Evolutionary conservation across 1,140 invertebrate genomes (phyloP).

Genomic region (Hycleus cichorii): DNA sequence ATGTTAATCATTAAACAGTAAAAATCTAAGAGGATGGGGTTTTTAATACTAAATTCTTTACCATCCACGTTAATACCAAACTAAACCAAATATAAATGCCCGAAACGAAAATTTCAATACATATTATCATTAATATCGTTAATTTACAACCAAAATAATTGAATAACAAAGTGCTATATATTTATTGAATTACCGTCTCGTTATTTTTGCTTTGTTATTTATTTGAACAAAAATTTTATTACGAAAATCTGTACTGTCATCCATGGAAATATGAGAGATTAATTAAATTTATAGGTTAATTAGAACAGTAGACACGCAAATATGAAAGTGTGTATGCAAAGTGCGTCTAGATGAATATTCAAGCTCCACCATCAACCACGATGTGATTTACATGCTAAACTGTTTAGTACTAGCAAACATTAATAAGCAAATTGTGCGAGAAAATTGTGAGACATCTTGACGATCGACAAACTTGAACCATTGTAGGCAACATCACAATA

Average conservation of each 20-base stretch:
- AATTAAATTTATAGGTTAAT: constrained; percentile 27
- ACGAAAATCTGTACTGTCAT: neutral
- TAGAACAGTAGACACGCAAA: constrained; percentile 22
- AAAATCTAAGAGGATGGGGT: constrained; percentile 14
- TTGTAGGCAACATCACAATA: neutral
- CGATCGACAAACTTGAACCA: neutral
- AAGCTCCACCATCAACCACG: constrained; percentile 13
- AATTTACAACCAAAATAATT: no score
- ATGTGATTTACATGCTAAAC: constrained; percentile 27
- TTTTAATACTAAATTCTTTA: no score
- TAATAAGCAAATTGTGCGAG: constrained; percentile 22
- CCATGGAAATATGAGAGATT: constrained; percentile 1
- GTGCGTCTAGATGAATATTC: constrained; percentile 25
- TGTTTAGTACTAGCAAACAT: constrained; percentile 20
- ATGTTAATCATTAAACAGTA: constrained; percentile 18
- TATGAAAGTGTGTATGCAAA: constrained; percentile 21
- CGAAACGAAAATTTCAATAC: no score
- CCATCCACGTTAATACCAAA: no score
- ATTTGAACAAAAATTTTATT: no score
- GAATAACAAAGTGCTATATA: no score
- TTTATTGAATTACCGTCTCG: no score
- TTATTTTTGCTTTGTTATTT: no score
- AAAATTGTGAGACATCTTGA: constrained; percentile 12
- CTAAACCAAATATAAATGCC: no score
- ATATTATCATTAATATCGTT: no score